Evolutionary conservation across 2,888 invertebrate genomes (phyloP), one percentile per base, ranked within the genome.

Genomic region (Himalopsyche anomala): DNA sequence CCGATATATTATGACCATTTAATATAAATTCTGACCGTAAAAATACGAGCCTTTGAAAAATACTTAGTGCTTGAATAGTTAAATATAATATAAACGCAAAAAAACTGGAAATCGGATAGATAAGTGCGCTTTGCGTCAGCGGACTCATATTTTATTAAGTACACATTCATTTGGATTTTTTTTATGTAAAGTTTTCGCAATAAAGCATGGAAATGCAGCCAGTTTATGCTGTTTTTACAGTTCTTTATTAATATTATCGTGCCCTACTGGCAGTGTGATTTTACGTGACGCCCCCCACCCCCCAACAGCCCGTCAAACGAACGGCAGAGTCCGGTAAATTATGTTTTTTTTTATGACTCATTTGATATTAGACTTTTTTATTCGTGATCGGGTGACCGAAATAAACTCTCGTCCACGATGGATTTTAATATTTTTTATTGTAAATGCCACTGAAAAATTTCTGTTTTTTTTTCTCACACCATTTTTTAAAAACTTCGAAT

Each of bases 171-270:
- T 19, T 62, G 62, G 62, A 19, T 19, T 19, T 19, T 5, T 62
- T 62, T n/a, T 62, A 62, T 28, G 62, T 62, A 19, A 62, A 19
- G 62, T 62, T 62, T 62, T 15, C 62, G 62, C 62, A 62, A 19
- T 62, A 62, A 62, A 62, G 19, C 62, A 11, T 19, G 4, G 8
- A 62, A 62, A 19, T 62, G 62, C 62, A 62, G 62, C 28, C 19
- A 62, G 62, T 62, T 62, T 62, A 62, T 19, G 15, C 11, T n/a
- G 19, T 19, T 62, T 62, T 62, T 62, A 62, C 62, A 8, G 62
- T 62, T 11, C 51, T 62, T 62, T 62, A 62, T 62, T 62, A 62
- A 62, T 62, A 62, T 62, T 19, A n/a, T 0, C 62, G 62, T 51
- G 51, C 51, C 15, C 51, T 15, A 15, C 8, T 51, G 51, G 15